These are phyloP conservation scores for Arothron firmamentum DNA, from an alignment of 2,113 vertebrate genomes.

Conservation along the genomic window DNA sequence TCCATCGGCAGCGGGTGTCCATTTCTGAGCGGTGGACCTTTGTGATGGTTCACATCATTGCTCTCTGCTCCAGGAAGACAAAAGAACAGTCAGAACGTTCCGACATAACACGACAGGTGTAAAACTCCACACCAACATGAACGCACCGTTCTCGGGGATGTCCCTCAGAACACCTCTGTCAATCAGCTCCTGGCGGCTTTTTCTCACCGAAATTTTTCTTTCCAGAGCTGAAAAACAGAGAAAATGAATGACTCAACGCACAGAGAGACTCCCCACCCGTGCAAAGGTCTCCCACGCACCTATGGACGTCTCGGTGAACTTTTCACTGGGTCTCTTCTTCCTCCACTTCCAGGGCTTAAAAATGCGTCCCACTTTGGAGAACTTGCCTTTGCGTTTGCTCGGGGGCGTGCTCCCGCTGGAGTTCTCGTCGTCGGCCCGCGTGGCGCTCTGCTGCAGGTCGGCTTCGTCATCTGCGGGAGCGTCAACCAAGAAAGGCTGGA, in stretches of 20 bases:
- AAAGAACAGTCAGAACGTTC: not conserved
- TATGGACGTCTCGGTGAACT: conserved; percentile 91
- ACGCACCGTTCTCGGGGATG: conserved; percentile 85
- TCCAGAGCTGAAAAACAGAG: conserved; percentile 81
- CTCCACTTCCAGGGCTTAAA: conserved; percentile 99
- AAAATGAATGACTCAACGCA: not conserved
- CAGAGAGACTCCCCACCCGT: no score
- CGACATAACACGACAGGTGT: not conserved
- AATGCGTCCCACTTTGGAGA: conserved; percentile 87
- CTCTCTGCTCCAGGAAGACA: conserved; percentile 65
- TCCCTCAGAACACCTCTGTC: conserved; percentile 90
- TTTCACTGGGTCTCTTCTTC: conserved; percentile 94
- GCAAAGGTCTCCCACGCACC: conserved; percentile 67
- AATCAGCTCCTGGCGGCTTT: conserved; percentile 90
- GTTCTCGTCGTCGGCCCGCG: conserved; percentile 76
- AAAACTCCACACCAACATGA: not conserved
- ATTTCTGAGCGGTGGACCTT: conserved; percentile 78
- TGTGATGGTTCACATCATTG: conserved; percentile 74
- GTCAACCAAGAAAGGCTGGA: not conserved
- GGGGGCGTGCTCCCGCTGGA: conserved; percentile 79
- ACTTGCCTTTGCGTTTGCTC: conserved; percentile 90
- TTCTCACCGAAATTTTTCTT: conserved; percentile 92
- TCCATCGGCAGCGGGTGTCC: conserved; percentile 78
- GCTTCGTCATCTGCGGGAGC: conserved; percentile 77
- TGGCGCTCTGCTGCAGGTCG: conserved; percentile 69